A percentile compares a stretch with the other conserved stretches of the same genome.
Evolutionary conservation across 1,140 invertebrate species (phyloP).

Genomic region (Atta texana): DNA sequence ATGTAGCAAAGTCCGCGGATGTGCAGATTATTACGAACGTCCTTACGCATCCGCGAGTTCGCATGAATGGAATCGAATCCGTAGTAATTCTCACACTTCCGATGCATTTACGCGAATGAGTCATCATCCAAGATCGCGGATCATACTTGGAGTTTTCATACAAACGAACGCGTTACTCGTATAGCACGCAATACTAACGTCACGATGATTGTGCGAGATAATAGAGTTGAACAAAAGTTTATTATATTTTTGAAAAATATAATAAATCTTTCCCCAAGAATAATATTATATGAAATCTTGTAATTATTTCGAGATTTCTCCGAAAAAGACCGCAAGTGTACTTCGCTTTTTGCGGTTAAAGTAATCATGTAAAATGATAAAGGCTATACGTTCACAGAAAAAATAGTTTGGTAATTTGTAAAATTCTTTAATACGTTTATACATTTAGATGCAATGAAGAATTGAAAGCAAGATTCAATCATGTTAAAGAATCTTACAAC

Average conservation of each 20-base stretch:
- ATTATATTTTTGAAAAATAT: neutral
- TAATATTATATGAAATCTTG: neutral
- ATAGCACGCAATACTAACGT: neutral
- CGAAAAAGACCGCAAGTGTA: neutral
- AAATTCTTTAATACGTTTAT: too few relatives aligned
- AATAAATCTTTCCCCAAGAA: neutral
- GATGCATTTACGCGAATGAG: slow-evolving; percentile 26
- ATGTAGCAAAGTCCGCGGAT: slow-evolving; percentile 2
- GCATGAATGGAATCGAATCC: slow-evolving; percentile 54
- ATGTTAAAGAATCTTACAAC: too few relatives aligned
- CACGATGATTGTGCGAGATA: slow-evolving; percentile 3
- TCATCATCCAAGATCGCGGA: slow-evolving; percentile 11
- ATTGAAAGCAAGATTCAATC: too few relatives aligned
- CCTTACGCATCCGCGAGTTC: neutral
- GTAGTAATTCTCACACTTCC: slow-evolving; percentile 53
- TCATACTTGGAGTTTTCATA: slow-evolving; percentile 30
- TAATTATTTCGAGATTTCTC: neutral
- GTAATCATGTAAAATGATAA: too few relatives aligned
- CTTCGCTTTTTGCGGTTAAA: neutral
- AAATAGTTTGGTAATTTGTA: too few relatives aligned
- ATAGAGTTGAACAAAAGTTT: neutral
- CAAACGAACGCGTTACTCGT: slow-evolving; percentile 7
- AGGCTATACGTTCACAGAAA: too few relatives aligned
- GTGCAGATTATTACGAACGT: neutral
- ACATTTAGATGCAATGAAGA: too few relatives aligned